phyloP scores from a whole-genome alignment of 2,888 invertebrate genomes.

The Notodonta dromedarius region DNA sequence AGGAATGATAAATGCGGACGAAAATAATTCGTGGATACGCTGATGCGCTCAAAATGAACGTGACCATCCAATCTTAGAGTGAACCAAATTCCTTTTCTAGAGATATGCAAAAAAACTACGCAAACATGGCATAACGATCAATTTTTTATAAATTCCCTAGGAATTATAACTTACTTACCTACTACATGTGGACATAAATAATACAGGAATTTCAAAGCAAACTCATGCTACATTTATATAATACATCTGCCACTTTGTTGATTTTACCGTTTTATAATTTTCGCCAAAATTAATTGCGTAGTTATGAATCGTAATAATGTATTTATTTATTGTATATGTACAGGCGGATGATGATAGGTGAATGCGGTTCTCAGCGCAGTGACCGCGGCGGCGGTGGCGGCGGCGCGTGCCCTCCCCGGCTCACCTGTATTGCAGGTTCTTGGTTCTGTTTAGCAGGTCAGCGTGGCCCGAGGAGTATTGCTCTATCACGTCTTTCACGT shows the following conservation, averaged over 20 bases:
- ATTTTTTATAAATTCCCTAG: too few species aligned
- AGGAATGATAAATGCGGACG: slow-evolving; percentile 6
- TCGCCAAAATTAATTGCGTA: slow-evolving; percentile 1
- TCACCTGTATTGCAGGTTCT: slow-evolving; percentile 93
- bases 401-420: slow-evolving; percentile 49
- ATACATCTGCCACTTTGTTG: not conserved
- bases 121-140: not conserved
- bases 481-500: slow-evolving; percentile 97
- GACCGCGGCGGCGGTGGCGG: slow-evolving; percentile 27
- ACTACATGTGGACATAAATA: too few species aligned
- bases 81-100: not conserved
- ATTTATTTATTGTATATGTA: slow-evolving; percentile 15
- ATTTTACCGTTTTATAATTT: not conserved
- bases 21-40: not conserved
- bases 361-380: slow-evolving; percentile 44
- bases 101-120: not conserved
- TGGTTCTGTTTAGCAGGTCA: slow-evolving; percentile 94
- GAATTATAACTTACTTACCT: too few species aligned
- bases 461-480: slow-evolving; percentile 95
- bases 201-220: not conserved
- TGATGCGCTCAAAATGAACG: not conserved
- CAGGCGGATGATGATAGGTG: slow-evolving; percentile 48
- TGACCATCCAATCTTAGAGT: not conserved
- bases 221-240: too few species aligned
- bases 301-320: slow-evolving; percentile 13